Evolutionary conservation across 2,888 invertebrate genomes (phyloP).

Genomic region (Formica aserva): DNA sequence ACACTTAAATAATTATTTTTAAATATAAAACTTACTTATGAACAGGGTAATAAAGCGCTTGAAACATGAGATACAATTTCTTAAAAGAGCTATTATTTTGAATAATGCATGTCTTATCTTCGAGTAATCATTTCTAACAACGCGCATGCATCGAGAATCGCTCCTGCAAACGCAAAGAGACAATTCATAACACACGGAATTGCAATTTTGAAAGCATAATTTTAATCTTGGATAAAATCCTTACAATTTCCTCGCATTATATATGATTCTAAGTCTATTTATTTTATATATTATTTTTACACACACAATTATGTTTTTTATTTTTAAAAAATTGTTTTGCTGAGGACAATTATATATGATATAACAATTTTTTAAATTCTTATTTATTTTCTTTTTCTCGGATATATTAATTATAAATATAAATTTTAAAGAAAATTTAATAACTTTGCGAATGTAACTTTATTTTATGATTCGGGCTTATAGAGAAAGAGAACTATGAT

Average conservation of each 20-base stretch:
- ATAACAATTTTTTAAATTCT: slow-evolving; percentile 27
- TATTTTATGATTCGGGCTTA: background rate
- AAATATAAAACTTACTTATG: slow-evolving; percentile 1
- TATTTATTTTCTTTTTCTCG: background rate
- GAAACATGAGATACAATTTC: slow-evolving; percentile 7
- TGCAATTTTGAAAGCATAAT: slow-evolving; percentile 8
- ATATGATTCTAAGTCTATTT: background rate
- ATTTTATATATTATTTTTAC: background rate
- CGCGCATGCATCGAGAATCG: background rate
- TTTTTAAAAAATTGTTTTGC: background rate
- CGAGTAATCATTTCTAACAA: slow-evolving; percentile 1
- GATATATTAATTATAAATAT: background rate
- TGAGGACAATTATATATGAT: background rate
- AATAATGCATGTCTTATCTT: slow-evolving; percentile 32
- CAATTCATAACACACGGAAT: background rate
- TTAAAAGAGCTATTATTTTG: slow-evolving; percentile 1
- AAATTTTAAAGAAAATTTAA: background rate
- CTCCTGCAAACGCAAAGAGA: background rate
- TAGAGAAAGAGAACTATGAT: slow-evolving; percentile 17
- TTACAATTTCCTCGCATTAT: background rate
- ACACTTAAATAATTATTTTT: background rate
- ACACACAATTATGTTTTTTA: background rate
- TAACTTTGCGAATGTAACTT: background rate
- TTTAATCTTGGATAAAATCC: background rate
- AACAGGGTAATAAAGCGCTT: background rate